Evolutionary conservation across 1,140 invertebrate species (phyloP), one percentile per base, ranked within the genome.

Genomic region (Chrysomallon squamiferum): DNA sequence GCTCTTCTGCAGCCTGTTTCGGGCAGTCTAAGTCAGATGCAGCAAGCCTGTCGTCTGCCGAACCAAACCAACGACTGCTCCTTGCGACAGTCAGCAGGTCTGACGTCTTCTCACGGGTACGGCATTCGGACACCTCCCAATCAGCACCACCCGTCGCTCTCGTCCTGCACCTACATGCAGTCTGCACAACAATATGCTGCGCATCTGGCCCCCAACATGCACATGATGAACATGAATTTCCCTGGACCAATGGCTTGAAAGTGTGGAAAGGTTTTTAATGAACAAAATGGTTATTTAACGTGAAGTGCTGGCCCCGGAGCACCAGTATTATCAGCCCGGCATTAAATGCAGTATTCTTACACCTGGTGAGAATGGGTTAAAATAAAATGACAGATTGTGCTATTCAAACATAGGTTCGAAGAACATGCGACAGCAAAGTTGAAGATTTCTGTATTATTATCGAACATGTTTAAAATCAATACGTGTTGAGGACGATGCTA

Each of bases 211-310:
- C 71, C 79, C 47, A 79, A 77, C 67, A 71, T 80, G 62, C 77
- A 78, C 62, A 80, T 80, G 79, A 80, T 80, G 79, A 80, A 80
- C 59, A 78, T 80, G 76, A 80, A 77, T 65, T 80, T 80, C 71
- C 62, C 77, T 22, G 75, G 77, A 27, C 75, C 75, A 20, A 80
- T 80, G 79, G 74, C 74, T 18, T 80, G 74, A 80, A 54, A 15
- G 3, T 54, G 35, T 38, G 35, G 35, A 38, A 15, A 38, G 35
- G 6, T 7, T 38, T 38, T 38, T 15, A 15, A 38, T 38, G 35
- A 7, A n/a, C n/a, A 15, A 38, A 5, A 15, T 38, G 35, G 35
- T 38, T 38, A 38, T 15, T 5, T 38, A 38, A 38, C 15, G 6
- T 38, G 15, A 38, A 38, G 35, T 38, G 35, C 35, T 38, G 35